Evolutionary conservation across 2,113 vertebrate genomes (phyloP), one percentile per base, ranked within the genome.

Genomic region (Zapus hudsonius): DNA sequence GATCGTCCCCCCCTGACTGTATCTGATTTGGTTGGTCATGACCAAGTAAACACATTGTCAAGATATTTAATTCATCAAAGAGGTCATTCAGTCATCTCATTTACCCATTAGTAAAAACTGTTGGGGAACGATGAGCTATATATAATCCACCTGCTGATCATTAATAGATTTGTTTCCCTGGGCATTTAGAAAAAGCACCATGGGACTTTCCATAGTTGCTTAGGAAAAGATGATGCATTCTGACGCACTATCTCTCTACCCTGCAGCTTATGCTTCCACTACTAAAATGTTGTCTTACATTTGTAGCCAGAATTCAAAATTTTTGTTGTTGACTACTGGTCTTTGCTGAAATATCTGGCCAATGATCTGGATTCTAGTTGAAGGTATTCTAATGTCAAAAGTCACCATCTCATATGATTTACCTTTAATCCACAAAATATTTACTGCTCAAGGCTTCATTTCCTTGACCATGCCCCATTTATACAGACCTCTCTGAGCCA

Each of bases 71-170:
- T 79, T 93, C 63, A n/a, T n/a, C 33, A 55, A 84, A 87, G 29
- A 87, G 25, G 36, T 84, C 23, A 85, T 38, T 64, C 79, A 74
- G 55, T 59, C 84, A 82, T 73, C 85, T 84, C 47, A 38, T 89
- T 92, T 94, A 55, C 31, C 91, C 31, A 64, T 82, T 72, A 42
- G 44, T 69, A 64, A 70, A 57, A 86, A 88, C 75, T 91, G 29
- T 75, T 63, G 38, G 59, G 25, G 40, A 25, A 52, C 27, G 31
- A 89, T 61, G 42, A 70, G 76, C 88, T 64, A 33, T 2, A 74
- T 64, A 33, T 2, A 74, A 38, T 38, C 88, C 36, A 38, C 10
- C n/a, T 74, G 25, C 25, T 27, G 15, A 86, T 69, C 84, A 82
- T 84, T 63, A 94, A 84, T 73, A 84, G 31, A 89, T 64, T 57